A percentile compares a stretch with the other conserved stretches of the same genome.
These are phyloP conservation scores for Alouatta palliata DNA, from an alignment of 2,113 vertebrate species.

Conservation along the genomic window DNA sequence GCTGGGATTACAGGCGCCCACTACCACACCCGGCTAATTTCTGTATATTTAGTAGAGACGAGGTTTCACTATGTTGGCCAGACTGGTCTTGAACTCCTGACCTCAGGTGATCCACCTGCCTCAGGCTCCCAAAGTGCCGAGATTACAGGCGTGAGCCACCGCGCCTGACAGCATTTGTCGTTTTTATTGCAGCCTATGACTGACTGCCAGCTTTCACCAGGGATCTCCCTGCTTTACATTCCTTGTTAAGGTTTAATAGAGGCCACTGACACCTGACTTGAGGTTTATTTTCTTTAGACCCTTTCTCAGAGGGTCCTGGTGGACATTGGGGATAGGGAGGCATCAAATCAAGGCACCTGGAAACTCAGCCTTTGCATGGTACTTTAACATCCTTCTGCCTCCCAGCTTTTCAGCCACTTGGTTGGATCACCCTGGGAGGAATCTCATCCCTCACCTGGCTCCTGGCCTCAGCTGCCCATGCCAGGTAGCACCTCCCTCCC, in stretches of 20 bases:
- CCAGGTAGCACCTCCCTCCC: neutral
- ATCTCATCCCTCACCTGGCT: neutral
- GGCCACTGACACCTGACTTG: neutral
- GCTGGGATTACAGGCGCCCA: too few species aligned
- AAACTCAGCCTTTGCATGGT: neutral
- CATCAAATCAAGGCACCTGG: neutral
- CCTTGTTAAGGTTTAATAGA: neutral
- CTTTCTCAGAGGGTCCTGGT: neutral
- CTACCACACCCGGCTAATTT: too few species aligned
- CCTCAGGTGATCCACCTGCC: too few species aligned
- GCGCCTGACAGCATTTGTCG: too few species aligned
- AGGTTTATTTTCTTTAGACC: conserved; percentile 1
- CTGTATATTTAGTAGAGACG: too few species aligned
- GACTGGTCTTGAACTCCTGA: too few species aligned
- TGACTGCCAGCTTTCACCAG: too few species aligned
- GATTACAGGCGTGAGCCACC: too few species aligned
- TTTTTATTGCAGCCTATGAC: neutral
- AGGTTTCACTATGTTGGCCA: too few species aligned
- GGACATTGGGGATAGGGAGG: neutral
- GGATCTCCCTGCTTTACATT: neutral
- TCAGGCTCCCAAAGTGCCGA: too few species aligned
- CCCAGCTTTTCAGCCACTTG: neutral
- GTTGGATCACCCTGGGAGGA: neutral
- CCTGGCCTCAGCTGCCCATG: accelerated
- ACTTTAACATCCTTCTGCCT: neutral